A percentile compares a stretch with the other conserved stretches of the same genome.
Conservation (phyloP, 1,140 invertebrate species). For the Sarcophaga peregrina region DNA sequence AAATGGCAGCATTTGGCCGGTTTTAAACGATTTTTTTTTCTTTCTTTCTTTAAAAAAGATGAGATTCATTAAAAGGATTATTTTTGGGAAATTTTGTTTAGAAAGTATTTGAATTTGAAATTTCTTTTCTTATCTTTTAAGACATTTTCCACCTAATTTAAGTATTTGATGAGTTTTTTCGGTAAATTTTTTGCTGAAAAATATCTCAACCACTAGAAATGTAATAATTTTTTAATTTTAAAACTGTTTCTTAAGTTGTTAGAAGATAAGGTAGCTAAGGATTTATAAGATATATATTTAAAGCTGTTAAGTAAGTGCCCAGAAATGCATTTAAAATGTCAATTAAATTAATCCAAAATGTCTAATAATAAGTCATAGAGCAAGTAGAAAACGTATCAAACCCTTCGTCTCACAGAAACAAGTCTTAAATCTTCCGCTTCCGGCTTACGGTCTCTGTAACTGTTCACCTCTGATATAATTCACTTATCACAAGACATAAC, state of each 20-base stretch:
- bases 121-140: background rate
- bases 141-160: slow-evolving; percentile 41
- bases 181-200: background rate
- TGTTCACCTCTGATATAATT: no score
- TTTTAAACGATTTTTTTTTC: background rate
- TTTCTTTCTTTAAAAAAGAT: background rate
- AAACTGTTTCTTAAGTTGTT: background rate
- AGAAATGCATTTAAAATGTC: no score
- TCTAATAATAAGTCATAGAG: no score
- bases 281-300: no score
- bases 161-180: slow-evolving; percentile 30
- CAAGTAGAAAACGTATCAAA: no score
- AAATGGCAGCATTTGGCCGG: slow-evolving; percentile 36
- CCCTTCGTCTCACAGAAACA: no score
- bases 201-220: background rate
- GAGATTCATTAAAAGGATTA: slow-evolving; percentile 38
- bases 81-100: background rate
- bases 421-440: no score
- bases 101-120: background rate
- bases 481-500: no score
- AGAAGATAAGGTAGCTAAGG: background rate
- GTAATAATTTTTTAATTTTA: background rate
- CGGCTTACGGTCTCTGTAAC: no score
- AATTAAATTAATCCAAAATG: no score
- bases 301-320: no score